phyloP scores from a whole-genome alignment of 2,888 invertebrate species.

The Cryptus armator region DNA sequence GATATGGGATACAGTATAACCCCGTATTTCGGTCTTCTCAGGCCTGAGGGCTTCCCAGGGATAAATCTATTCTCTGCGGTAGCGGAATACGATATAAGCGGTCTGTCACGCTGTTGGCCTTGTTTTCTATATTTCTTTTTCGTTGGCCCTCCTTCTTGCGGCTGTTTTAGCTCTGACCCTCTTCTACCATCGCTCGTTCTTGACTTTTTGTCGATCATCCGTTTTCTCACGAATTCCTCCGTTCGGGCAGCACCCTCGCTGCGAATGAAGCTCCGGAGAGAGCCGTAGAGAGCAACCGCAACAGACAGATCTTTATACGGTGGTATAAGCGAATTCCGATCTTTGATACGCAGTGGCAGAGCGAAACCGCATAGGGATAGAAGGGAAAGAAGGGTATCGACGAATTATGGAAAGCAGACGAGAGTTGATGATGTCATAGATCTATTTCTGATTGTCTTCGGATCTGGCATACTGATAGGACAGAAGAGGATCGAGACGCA shows the following conservation, averaged over 20 bases:
- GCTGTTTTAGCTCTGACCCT: constrained; percentile 48
- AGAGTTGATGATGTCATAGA: constrained; percentile 18
- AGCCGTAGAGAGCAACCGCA: not conserved
- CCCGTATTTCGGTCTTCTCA: constrained; percentile 69
- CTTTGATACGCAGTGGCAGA: constrained; percentile 11
- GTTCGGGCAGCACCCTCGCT: constrained; percentile 13
- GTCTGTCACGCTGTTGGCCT: constrained; percentile 69
- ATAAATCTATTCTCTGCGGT: constrained; percentile 66
- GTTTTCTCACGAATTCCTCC: constrained; percentile 49
- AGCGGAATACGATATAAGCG: constrained; percentile 80
- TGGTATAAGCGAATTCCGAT: constrained; percentile 41
- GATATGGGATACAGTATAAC: constrained; percentile 76
- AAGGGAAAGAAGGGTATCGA: constrained; percentile 11
- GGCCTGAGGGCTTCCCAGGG: constrained; percentile 52
- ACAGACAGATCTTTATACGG: constrained; percentile 2
- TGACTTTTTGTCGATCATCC: constrained; percentile 61
- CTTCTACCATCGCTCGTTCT: constrained; percentile 38
- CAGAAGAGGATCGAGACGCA: too few species aligned
- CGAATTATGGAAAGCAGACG: constrained; percentile 37
- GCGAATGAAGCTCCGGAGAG: not conserved
- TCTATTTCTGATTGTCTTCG: constrained; percentile 25
- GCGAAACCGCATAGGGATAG: not conserved
- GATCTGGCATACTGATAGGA: too few species aligned
- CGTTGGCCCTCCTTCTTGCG: constrained; percentile 14
- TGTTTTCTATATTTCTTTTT: constrained; percentile 41